These are phyloP conservation scores for Muscicapa comitata DNA, from an alignment of 2,797 vertebrate genomes.

Conservation along the genomic window DNA sequence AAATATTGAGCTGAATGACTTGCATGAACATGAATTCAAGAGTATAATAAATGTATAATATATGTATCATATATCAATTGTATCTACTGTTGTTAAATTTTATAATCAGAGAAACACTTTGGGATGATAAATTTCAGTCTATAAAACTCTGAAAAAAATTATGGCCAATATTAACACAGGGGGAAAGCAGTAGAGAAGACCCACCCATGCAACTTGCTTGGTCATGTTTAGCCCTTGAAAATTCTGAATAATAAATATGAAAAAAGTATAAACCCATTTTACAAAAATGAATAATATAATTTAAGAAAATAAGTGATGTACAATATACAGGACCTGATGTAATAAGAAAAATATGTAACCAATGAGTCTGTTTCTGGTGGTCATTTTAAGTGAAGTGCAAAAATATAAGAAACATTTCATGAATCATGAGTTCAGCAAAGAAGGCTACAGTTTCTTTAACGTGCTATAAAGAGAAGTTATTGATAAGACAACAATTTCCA, in stretches of 20 bases:
- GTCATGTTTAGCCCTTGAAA: background rate
- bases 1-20: background rate
- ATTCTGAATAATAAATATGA: background rate
- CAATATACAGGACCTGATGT: background rate
- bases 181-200: background rate
- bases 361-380: background rate
- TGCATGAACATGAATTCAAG: background rate
- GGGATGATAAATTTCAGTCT: background rate
- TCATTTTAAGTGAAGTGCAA: background rate
- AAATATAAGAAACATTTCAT: background rate
- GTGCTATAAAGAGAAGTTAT: background rate
- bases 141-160: background rate
- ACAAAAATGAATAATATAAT: background rate
- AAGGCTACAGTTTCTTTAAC: background rate
- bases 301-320: background rate
- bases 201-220: background rate
- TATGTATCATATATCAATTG: background rate
- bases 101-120: background rate
- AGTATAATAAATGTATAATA: background rate
- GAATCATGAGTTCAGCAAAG: background rate
- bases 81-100: background rate
- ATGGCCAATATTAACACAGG: background rate
- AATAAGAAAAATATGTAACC: background rate
- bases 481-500: background rate
- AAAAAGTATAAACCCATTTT: background rate